Base-by-base conservation (phyloP, 2,797 vertebrate genomes). In the Sandelia bainsii region DNA sequence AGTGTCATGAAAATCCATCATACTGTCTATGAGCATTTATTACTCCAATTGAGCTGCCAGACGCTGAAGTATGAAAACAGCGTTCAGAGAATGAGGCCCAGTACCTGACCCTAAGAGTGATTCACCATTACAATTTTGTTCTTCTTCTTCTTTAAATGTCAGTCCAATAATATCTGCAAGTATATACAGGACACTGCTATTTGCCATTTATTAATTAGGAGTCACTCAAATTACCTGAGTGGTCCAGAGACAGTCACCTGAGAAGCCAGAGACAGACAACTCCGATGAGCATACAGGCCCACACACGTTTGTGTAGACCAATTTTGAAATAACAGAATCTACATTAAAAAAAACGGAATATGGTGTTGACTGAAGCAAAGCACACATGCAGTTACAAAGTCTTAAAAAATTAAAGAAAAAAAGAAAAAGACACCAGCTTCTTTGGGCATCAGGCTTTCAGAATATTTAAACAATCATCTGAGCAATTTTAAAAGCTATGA, bases 31-130 rank as follows among this genome's bases (percentile, higher is more conserved):
- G 62, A 85, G 84, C 86, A 75, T 75, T 84, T 85, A 88, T 72
- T 80, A 84, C 85, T 81, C 69, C 67, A 75, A 80, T 87, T 75
- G 82, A 53, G 71, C 73, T 81, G 85, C 88, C 86, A 92, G 88
- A 91, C 90, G 59, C 59, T 73, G 42, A 77, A 82, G 84, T 81
- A 90, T 85, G 80, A 89, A 90, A 90, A 87, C 42, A 85, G 60
- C 74, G 71, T 72, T 80, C 54, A 0, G 69, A 89, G 79, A 81
- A 68, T 61, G 80, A 73, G 66, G 75, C 75, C 72, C 51, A 27
- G 74, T 56, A 78, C 59, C 66, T 63, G 66, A 80, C 80, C 77
- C 75, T 37, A 62, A 62, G 67, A 13, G 61, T 50, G 73, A 76
- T 58, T 82, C 70, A 56, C 42, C 1, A n/a, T 44, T 22, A 61